A percentile compares a stretch with the other conserved stretches of the same genome.
phyloP scores from a whole-genome alignment of 2,113 vertebrate species.

The Oenanthe melanoleuca region DNA sequence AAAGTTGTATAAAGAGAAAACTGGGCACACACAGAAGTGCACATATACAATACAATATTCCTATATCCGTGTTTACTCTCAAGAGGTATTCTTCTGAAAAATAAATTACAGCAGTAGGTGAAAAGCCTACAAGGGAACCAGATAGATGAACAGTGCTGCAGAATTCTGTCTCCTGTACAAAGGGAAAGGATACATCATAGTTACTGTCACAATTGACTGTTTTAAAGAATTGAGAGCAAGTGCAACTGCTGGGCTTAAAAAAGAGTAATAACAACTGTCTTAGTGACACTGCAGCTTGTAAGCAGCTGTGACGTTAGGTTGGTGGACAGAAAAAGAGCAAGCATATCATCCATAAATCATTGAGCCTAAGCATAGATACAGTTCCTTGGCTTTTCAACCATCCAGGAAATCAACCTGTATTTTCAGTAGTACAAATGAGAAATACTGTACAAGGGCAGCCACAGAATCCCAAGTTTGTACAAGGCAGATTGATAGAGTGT shows the following conservation, averaged over 20 bases:
- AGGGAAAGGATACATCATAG: slow-evolving; percentile 55
- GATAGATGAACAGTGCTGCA: slow-evolving; percentile 23
- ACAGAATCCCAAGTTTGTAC: background rate
- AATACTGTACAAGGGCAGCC: background rate
- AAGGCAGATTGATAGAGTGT: background rate
- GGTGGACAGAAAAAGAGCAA: slow-evolving; percentile 16
- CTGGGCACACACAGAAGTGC: background rate
- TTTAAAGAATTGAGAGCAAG: slow-evolving; percentile 34
- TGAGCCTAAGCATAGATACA: background rate
- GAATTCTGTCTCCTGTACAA: slow-evolving; percentile 42
- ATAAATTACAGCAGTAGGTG: slow-evolving; percentile 48
- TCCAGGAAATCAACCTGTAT: background rate
- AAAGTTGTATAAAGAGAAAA: background rate
- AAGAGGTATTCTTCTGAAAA: slow-evolving; percentile 42
- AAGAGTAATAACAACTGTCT: slow-evolving; percentile 43
- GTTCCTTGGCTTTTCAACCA: background rate
- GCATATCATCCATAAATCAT: slow-evolving; percentile 30
- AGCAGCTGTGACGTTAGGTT: background rate
- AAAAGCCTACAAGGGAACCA: slow-evolving; percentile 58
- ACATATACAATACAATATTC: background rate
- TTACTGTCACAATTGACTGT: slow-evolving; percentile 49
- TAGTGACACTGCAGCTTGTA: slow-evolving; percentile 9
- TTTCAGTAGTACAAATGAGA: background rate
- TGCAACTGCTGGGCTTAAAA: slow-evolving; percentile 42
- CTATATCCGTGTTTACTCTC: slow-evolving; percentile 1